These are phyloP conservation scores for Tanytarsus gracilentus DNA, from an alignment of 2,888 invertebrate species.

Conservation along the genomic window DNA sequence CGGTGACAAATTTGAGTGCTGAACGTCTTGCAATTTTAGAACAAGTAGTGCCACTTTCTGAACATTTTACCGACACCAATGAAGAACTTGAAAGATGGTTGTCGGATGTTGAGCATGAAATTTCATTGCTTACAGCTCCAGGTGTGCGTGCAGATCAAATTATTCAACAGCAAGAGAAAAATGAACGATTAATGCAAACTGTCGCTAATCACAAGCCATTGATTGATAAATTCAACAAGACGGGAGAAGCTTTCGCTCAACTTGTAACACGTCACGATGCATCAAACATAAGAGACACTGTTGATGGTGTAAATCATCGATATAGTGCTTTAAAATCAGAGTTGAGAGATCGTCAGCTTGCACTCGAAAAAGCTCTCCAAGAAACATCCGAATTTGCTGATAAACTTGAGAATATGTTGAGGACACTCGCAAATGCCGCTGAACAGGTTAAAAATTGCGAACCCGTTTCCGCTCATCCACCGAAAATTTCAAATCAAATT, in stretches of 20 bases:
- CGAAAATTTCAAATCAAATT: conserved; percentile 89
- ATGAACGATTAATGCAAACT: conserved; percentile 78
- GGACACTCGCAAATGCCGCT: conserved; percentile 76
- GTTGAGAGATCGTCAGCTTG: conserved; percentile 78
- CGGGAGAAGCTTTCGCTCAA: conserved; percentile 82
- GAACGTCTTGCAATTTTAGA: conserved; percentile 85
- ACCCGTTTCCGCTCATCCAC: conserved; percentile 91
- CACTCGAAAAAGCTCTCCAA: conserved; percentile 87
- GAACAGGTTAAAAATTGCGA: conserved; percentile 83
- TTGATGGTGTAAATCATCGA: conserved; percentile 80
- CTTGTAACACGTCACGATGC: conserved; percentile 84
- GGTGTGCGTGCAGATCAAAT: conserved; percentile 87
- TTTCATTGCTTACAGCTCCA: conserved; percentile 81
- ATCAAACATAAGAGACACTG: conserved; percentile 76
- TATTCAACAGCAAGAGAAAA: conserved; percentile 88
- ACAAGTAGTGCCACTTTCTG: conserved; percentile 89
- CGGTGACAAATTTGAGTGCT: conserved; percentile 75
- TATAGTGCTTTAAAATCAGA: conserved; percentile 76
- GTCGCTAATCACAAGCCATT: conserved; percentile 90
- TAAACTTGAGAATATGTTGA: conserved; percentile 92
- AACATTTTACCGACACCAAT: conserved; percentile 93
- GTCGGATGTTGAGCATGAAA: conserved; percentile 85
- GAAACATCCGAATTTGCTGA: conserved; percentile 90
- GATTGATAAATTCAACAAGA: conserved; percentile 92
- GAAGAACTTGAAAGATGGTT: conserved; percentile 82